Evolutionary conservation across 2,888 invertebrate species (phyloP).

Genomic region (Lepetodrilus schrolli): DNA sequence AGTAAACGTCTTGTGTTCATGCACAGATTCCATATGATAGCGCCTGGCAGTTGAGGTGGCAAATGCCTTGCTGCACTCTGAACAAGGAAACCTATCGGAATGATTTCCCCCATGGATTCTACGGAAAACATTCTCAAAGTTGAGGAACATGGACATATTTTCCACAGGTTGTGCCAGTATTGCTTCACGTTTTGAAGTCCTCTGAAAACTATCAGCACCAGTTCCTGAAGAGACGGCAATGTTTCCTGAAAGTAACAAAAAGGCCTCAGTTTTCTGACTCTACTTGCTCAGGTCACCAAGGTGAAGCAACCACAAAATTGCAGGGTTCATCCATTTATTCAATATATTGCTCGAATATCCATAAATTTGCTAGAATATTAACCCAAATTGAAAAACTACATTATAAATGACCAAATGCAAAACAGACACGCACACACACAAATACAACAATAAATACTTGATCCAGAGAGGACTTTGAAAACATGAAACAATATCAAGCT

Average conservation of each 20-base stretch:
- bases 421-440: no score
- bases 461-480: no score
- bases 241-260: slow-evolving; percentile 26
- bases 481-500: no score
- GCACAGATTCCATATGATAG: neutral
- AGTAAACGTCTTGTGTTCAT: neutral
- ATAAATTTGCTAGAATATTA: no score
- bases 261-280: no score
- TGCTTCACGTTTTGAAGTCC: neutral
- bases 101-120: neutral
- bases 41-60: neutral
- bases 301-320: no score
- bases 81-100: neutral
- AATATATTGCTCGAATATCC: no score
- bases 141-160: neutral
- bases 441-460: no score
- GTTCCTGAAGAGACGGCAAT: neutral
- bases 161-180: neutral
- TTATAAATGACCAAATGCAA: no score
- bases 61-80: neutral
- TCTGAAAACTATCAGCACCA: neutral
- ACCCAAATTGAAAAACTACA: no score
- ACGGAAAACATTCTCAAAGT: neutral
- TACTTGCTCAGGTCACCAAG: no score
- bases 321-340: no score